Percentiles rank a stretch among this genome's conserved stretches.
phyloP scores from a whole-genome alignment of 2,797 vertebrate genomes.

The Protonibea diacanthus region DNA sequence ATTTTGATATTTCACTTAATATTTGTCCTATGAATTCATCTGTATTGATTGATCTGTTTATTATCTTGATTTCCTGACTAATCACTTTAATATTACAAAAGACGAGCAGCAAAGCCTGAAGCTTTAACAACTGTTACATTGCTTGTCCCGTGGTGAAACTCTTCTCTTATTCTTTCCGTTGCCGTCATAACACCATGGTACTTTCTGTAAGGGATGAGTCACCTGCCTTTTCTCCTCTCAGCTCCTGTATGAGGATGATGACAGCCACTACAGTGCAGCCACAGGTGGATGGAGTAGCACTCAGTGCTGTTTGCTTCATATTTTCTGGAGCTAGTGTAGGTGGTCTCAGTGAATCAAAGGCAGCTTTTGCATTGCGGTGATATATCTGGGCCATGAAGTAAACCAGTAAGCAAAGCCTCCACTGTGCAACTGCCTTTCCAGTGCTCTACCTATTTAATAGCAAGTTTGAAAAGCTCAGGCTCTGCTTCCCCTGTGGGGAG shows the following conservation, averaged over 20 bases:
- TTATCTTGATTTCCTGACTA: too few relatives aligned
- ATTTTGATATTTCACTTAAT: too few relatives aligned
- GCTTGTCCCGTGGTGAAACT: too few relatives aligned
- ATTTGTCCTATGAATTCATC: too few relatives aligned
- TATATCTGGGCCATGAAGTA: conserved; percentile 64
- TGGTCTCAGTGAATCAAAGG: conserved; percentile 45
- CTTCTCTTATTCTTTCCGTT: too few relatives aligned
- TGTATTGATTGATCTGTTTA: too few relatives aligned
- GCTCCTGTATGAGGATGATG: background rate
- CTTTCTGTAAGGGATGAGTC: too few relatives aligned
- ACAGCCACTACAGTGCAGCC: background rate
- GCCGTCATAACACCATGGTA: too few relatives aligned
- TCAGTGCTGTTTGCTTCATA: conserved; percentile 17
- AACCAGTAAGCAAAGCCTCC: conserved; percentile 64
- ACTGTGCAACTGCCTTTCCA: conserved; percentile 48
- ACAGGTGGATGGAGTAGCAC: background rate
- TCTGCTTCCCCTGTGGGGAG: conserved; percentile 70
- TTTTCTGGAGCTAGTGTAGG: conserved; percentile 10
- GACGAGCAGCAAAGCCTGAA: too few relatives aligned
- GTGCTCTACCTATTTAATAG: conserved; percentile 65
- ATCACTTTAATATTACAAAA: too few relatives aligned
- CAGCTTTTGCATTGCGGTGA: conserved; percentile 58
- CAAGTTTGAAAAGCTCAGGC: conserved; percentile 76
- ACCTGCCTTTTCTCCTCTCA: too few relatives aligned
- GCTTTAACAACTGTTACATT: too few relatives aligned